Base-by-base conservation (phyloP, 2,113 vertebrate species). In the Clupea harengus region DNA sequence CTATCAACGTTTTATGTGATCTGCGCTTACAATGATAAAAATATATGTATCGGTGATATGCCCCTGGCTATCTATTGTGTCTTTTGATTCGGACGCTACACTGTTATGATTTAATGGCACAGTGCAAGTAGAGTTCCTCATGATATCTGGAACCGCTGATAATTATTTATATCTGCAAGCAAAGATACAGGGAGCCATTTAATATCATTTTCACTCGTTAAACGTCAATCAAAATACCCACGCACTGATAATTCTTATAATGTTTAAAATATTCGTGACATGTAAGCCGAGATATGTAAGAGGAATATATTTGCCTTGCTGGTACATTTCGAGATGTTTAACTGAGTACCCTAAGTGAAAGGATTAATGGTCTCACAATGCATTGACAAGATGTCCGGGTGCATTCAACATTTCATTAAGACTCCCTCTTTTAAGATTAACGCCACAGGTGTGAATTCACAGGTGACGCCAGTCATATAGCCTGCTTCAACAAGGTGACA, bases 1-100 rank as follows among this genome's bases (percentile, higher is more conserved):
- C 88, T 91, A 94, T 95, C 91, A 90, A 91, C 81, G 81, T 89
- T 92, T 85, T 88, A 84, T 90, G 92, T 90, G 91, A 93, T 95
- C 92, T 92, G 87, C 85, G 82, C 89, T 89, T 45, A 83, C 89
- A 87, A 87, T 91, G 92, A 94, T 94, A 92, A 92, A 91, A 88
- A 78, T 18, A 78, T 88, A 85, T 60, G 85, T 78, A 84, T 80
- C 20, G 54, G 2, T 87, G 91, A 93, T 89, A 89, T 84, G 88
- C 28, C 50, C 67, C 22, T 46, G 17, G 64, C 84, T 91, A 91
- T 92, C 91, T 93, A 67, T 81, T 45, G 81, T 44, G 88, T 75
- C 72, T 89, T 87, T 87, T 90, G 89, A 90, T 91, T 90, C 57
- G 72, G 86, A 91, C 90, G 82, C 88, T 87, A 78, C 88, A 20